Percentiles rank a stretch among this genome's conserved stretches.
Evolutionary conservation across 2,113 vertebrate species (phyloP).

Genomic region (Copsychus sechellarum): DNA sequence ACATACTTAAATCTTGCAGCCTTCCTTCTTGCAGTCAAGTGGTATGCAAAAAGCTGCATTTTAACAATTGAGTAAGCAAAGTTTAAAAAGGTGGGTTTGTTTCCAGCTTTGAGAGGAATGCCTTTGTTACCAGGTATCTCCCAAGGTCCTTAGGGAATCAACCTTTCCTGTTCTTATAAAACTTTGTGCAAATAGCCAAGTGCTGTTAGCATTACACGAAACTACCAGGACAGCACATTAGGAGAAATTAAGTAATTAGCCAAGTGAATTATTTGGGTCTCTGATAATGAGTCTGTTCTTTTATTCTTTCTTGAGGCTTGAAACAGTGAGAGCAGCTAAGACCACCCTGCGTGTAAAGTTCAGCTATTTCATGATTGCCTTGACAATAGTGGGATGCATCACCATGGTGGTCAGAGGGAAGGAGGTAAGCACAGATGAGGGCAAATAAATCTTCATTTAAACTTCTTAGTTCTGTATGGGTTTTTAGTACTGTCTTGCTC

Average conservation of each 20-base stretch:
- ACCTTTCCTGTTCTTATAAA: not conserved
- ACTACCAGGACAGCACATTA: too few relatives aligned
- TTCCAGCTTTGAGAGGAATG: not conserved
- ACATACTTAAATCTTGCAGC: not conserved
- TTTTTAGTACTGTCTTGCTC: not conserved
- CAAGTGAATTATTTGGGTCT: not conserved
- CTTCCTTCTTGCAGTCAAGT: not conserved
- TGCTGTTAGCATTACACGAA: not conserved
- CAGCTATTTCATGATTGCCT: slow-evolving; percentile 84
- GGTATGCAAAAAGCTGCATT: not conserved
- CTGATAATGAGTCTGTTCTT: not conserved
- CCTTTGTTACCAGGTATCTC: not conserved
- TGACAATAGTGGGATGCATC: slow-evolving; percentile 82
- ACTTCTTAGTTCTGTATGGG: not conserved
- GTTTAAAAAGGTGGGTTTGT: not conserved
- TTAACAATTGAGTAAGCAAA: not conserved
- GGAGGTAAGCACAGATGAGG: slow-evolving; percentile 74
- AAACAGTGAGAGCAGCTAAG: slow-evolving; percentile 84
- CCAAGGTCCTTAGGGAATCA: not conserved
- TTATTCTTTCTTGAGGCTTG: slow-evolving; percentile 72
- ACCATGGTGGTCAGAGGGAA: slow-evolving; percentile 82
- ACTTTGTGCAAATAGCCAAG: not conserved
- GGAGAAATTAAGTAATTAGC: not conserved
- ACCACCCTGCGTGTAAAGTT: slow-evolving; percentile 83
- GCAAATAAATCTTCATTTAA: not conserved